Evolutionary conservation across 2,888 invertebrate species (phyloP).

Genomic region (Parapristionchus giblindavisi): DNA sequence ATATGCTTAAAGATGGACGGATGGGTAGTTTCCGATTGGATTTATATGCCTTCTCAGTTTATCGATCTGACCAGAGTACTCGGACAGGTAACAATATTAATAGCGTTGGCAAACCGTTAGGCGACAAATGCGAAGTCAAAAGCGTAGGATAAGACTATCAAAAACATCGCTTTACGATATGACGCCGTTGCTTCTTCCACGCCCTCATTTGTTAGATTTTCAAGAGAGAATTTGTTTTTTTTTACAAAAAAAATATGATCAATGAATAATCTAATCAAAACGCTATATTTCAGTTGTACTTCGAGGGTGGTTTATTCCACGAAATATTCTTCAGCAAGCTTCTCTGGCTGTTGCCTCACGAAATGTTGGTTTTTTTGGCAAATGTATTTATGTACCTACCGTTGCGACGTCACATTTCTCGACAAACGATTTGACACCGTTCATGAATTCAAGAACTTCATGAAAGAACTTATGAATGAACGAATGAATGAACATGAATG

Average conservation of each 20-base stretch:
- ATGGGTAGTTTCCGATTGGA: neutral
- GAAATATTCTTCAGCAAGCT: neutral
- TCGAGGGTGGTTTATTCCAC: neutral
- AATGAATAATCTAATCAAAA: too few relatives aligned
- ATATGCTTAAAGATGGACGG: neutral
- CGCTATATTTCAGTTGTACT: too few relatives aligned
- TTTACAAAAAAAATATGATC: too few relatives aligned
- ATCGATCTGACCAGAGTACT: neutral
- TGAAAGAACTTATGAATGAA: too few relatives aligned
- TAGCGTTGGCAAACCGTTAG: too few relatives aligned
- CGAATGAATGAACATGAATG: too few relatives aligned
- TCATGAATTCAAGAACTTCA: too few relatives aligned
- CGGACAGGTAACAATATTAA: neutral
- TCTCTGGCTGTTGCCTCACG: neutral
- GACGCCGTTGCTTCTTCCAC: too few relatives aligned
- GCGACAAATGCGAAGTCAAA: too few relatives aligned
- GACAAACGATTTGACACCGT: too few relatives aligned
- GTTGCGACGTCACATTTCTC: too few relatives aligned
- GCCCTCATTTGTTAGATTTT: neutral
- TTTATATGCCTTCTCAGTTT: neutral
- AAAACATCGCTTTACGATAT: neutral
- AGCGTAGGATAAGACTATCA: neutral
- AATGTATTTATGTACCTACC: too few relatives aligned
- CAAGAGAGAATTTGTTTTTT: neutral
- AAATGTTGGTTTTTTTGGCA: neutral